Base-by-base conservation (phyloP, 2,888 invertebrate species). In the Zonitis immaculata region DNA sequence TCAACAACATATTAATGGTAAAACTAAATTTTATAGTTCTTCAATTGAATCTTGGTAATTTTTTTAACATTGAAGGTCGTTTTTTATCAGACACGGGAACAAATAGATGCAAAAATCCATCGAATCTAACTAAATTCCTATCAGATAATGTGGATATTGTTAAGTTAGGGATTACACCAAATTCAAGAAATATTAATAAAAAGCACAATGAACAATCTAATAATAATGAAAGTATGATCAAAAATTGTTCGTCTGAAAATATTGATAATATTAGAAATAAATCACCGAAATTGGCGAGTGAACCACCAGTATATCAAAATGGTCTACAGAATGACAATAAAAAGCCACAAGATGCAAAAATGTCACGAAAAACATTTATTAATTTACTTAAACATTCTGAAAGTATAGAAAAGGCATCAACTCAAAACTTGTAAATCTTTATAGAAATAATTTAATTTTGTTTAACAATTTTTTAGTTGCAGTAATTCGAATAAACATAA, bases 1-100 rank as follows among this genome's bases (percentile, higher is more conserved):
- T 54, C 68, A 69, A 44, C 60, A 61, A 32, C 68, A 69, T 51
- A 55, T 67, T 39, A 65, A 63, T 46, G 58, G 69, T 69, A 59
- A 49, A 42, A 14, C 2, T 18, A 1, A 6, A 28, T 12, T 3
- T 14, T 30, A n/a, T 30, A 18, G 11, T 47, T 35, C n/a, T 20
- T 47, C 35, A 16, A 16, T 16, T 35, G 8, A 2, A 14, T 14
- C 16, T 35, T 1, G 7, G 16, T 6, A 9, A 8, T 14, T 16
- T 16, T 14, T 16, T 16, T 20, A 7, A 16, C 32, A 7, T 47
- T 14, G 9, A 18, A 65, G 64, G 54, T 32, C 63, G 62, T 44
- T 54, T 58, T 28, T 49, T 57, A 18, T 52, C 60, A 11, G 54
- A 62, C 46, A 25, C 50, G 18, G 54, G 52, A 22, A 57, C 54